These are phyloP conservation scores for Megalops atlanticus DNA, from an alignment of 2,113 vertebrate species.

Conservation along the genomic window DNA sequence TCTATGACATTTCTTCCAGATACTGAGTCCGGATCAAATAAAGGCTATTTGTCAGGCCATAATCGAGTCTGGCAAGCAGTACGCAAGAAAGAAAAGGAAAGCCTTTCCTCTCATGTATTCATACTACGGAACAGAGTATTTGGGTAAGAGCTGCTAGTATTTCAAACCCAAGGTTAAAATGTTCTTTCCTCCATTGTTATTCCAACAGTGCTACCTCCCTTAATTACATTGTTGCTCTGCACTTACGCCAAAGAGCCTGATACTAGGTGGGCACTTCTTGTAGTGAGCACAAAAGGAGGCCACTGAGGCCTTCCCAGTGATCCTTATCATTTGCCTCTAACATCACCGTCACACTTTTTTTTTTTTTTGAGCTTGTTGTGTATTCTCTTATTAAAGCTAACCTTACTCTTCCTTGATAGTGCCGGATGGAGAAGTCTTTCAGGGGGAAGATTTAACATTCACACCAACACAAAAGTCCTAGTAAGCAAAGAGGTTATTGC, in stretches of 20 bases:
- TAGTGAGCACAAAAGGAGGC: not conserved
- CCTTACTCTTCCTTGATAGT: slow-evolving; percentile 54
- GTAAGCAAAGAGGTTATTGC: slow-evolving; percentile 52
- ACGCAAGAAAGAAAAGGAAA: slow-evolving; percentile 81
- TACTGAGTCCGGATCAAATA: slow-evolving; percentile 82
- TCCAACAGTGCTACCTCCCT: not conserved
- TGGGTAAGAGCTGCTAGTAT: slow-evolving; percentile 72
- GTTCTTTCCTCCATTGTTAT: not conserved
- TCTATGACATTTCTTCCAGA: slow-evolving; percentile 58
- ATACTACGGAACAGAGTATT: slow-evolving; percentile 86
- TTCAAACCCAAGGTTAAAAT: not conserved
- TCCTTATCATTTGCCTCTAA: not conserved
- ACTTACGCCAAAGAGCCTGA: not conserved
- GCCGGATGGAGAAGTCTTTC: slow-evolving; percentile 51
- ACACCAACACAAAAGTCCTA: slow-evolving; percentile 52
- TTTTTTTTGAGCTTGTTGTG: slow-evolving; percentile 5
- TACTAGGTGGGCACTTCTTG: not conserved
- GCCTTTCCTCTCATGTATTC: slow-evolving; percentile 87
- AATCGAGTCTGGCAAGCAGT: slow-evolving; percentile 86
- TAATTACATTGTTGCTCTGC: not conserved
- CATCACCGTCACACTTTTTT: not conserved
- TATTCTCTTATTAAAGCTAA: slow-evolving; percentile 41
- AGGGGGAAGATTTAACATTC: slow-evolving; percentile 52
- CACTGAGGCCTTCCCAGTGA: not conserved
- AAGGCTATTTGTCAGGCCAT: slow-evolving; percentile 85